These are phyloP conservation scores for Chrysolina haemoptera DNA, from an alignment of 2,888 invertebrate genomes.

Conservation along the genomic window DNA sequence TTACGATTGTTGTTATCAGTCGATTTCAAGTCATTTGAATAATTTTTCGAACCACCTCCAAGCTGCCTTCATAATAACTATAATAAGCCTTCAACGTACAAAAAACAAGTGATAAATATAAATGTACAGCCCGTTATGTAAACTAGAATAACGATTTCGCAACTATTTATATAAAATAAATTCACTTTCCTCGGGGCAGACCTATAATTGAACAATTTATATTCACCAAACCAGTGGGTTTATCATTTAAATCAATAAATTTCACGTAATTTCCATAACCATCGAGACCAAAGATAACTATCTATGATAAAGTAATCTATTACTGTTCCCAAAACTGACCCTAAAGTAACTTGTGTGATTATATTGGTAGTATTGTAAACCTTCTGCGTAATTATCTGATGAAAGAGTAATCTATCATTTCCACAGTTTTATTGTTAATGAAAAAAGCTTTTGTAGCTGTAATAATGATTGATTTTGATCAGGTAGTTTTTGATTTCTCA, in stretches of 20 bases:
- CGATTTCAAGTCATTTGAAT: not conserved
- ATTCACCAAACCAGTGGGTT: conserved; percentile 38
- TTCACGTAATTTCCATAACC: conserved; percentile 46
- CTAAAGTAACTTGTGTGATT: conserved; percentile 27
- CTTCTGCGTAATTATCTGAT: conserved; percentile 18
- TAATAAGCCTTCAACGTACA: conserved; percentile 6
- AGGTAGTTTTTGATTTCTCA: not conserved
- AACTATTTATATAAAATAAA: conserved; percentile 28
- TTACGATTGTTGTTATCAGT: not conserved
- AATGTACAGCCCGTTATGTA: conserved; percentile 25
- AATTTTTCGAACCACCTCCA: not conserved
- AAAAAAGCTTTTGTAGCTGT: not conserved
- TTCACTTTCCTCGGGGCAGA: conserved; percentile 20
- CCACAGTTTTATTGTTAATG: not conserved
- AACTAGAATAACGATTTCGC: conserved; percentile 24
- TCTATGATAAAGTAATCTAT: conserved; percentile 42
- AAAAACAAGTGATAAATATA: conserved; percentile 14
- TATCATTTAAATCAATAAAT: conserved; percentile 49
- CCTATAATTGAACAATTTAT: conserved; percentile 43
- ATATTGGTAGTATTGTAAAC: conserved; percentile 20
- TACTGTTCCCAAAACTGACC: conserved; percentile 41
- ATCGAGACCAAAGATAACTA: conserved; percentile 36
- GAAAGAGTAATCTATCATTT: conserved; percentile 20
- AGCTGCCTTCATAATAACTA: not conserved
- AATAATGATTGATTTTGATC: not conserved